These are phyloP conservation scores for Pimpla rufipes DNA, from an alignment of 2,888 invertebrate species.

Conservation along the genomic window DNA sequence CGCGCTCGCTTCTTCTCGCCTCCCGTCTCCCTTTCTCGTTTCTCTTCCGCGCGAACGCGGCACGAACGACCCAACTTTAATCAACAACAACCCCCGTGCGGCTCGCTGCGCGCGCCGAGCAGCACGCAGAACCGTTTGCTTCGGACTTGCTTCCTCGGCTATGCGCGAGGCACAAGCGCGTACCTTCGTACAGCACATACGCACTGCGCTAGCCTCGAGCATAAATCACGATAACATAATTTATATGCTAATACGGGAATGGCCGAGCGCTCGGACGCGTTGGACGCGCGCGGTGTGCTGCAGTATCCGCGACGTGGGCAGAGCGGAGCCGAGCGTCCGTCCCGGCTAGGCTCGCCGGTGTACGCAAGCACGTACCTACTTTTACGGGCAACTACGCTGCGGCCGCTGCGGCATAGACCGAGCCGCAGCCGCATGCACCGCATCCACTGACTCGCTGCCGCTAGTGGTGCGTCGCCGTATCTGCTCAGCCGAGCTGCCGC, in stretches of 20 bases:
- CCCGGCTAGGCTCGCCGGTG: conserved; percentile 10
- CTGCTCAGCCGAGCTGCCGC: neutral
- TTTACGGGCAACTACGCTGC: conserved; percentile 59
- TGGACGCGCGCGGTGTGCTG: conserved; percentile 61
- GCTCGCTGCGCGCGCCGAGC: conserved; percentile 19
- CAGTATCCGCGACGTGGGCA: conserved; percentile 54
- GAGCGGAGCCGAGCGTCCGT: conserved; percentile 37
- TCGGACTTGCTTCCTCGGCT: conserved; percentile 66
- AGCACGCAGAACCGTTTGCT: conserved; percentile 53
- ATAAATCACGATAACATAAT: conserved; percentile 84
- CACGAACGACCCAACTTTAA: conserved; percentile 75
- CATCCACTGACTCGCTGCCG: conserved; percentile 16
- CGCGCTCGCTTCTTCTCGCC: conserved; percentile 56
- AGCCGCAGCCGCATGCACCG: conserved; percentile 16
- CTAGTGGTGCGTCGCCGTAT: conserved; percentile 50
- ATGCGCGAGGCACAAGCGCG: conserved; percentile 56
- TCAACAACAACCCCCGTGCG: conserved; percentile 73
- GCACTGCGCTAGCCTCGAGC: conserved; percentile 69
- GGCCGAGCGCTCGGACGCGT: conserved; percentile 71
- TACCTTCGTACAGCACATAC: conserved; percentile 46
- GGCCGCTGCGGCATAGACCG: conserved; percentile 10
- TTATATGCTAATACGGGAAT: conserved; percentile 83
- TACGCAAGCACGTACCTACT: conserved; percentile 59
- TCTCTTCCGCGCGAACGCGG: conserved; percentile 43
- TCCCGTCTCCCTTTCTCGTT: conserved; percentile 54